Percentiles rank a stretch among this genome's conserved stretches.
Conservation (phyloP, 2,888 invertebrate species). For the Minunthozetes semirufus region DNA sequence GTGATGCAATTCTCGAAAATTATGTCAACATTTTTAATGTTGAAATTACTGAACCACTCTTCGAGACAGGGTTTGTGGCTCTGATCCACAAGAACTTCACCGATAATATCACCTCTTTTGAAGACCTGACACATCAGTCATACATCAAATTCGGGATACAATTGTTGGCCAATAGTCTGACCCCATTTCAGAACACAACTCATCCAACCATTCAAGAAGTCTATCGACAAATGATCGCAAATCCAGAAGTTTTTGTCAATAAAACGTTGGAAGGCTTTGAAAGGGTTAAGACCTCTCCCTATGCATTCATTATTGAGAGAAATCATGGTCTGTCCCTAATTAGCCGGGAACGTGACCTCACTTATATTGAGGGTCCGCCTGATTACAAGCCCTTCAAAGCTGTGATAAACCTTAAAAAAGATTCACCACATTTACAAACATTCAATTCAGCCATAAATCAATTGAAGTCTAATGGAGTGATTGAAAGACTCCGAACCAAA, state of each 20-base stretch:
- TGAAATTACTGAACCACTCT: constrained; percentile 33
- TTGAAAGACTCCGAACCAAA: not conserved
- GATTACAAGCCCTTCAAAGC: too few relatives aligned
- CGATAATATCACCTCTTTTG: not conserved
- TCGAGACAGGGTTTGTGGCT: constrained; percentile 13
- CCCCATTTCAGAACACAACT: not conserved
- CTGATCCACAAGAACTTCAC: constrained; percentile 10
- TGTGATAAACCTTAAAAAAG: too few relatives aligned
- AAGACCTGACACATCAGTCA: constrained; percentile 9
- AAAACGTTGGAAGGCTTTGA: constrained; percentile 25
- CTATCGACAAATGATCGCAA: constrained; percentile 15
- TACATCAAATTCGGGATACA: constrained; percentile 21
- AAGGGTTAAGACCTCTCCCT: constrained; percentile 14
- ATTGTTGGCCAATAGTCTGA: not conserved
- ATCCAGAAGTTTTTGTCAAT: constrained; percentile 10
- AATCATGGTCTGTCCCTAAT: constrained; percentile 15
- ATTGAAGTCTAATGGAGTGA: constrained; percentile 17
- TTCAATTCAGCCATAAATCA: constrained; percentile 26
- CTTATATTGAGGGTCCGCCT: not conserved
- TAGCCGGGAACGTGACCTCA: constrained; percentile 25
- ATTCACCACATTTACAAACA: too few relatives aligned
- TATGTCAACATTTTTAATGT: too few relatives aligned
- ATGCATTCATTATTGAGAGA: constrained; percentile 29
- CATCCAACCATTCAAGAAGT: constrained; percentile 15
- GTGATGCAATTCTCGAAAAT: too few relatives aligned